Evolutionary conservation across 2,113 vertebrate species (phyloP), one percentile per base, ranked within the genome.

Genomic region (Gallinago undulata): DNA sequence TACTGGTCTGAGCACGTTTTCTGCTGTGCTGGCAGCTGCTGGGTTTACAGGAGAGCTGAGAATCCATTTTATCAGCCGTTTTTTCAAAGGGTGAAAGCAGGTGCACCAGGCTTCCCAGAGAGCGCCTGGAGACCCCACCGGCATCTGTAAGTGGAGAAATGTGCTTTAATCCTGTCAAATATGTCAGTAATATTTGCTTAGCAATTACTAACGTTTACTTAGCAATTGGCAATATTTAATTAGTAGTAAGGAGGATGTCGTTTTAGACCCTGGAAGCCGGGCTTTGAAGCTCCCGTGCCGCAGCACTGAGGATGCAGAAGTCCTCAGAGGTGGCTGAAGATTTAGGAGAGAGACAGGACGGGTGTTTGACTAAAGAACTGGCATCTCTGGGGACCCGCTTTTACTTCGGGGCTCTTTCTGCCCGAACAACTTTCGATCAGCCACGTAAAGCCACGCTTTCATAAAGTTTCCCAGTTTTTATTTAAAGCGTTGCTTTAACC

Each of bases 1-100:
- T 23, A 69, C 25, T 37, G 45, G 76, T 28, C 16, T 31, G 31
- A 69, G 13, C 9, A 5, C 12, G 17, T 35, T 73, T 80, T 30
- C 86, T 73, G 68, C 83, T 69, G 67, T n/a, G 64, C 60, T 62
- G 86, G 85, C 83, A 84, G 75, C 83, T 93, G 75, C 59, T 37
- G 14, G 63, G 33, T 39, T 63, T 70, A 10, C 19, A 53, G 80
- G 83, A 81, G 87, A 12, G 55, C 84, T 37, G 80, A 18, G n/a
- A 75, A 93, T 53, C 88, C 59, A 15, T 53, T 84, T 77, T 11
- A 48, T 85, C 79, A 31, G 63, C 6, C 35, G 62, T 15, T 45
- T 88, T 63, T 76, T 69, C 78, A 9, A 43, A 48, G 69, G 84
- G 35, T 53, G 41, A 92, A 89, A 79, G 62, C 86, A 90, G 89